A percentile compares a stretch with the other conserved stretches of the same genome.
Evolutionary conservation across 2,888 invertebrate species (phyloP).

Genomic region (Eutolmus rufibarbis): DNA sequence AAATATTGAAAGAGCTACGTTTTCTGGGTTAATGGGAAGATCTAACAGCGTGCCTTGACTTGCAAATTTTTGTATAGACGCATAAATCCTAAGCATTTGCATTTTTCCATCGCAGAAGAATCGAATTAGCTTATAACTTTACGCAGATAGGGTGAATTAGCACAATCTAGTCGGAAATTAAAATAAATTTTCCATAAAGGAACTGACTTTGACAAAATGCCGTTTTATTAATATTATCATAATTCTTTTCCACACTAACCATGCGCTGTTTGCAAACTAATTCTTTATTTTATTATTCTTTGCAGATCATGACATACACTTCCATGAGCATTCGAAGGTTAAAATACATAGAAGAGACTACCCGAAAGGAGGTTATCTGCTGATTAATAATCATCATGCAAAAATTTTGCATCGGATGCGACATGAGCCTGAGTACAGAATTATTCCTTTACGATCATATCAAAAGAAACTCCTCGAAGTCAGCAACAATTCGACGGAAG

Average conservation of each 20-base stretch:
- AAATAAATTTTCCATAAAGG: neutral
- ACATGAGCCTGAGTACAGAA: constrained; percentile 32
- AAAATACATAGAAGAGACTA: constrained; percentile 27
- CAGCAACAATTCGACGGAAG: neutral
- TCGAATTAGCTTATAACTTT: neutral
- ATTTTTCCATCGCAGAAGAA: neutral
- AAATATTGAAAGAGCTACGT: neutral
- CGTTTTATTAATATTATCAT: neutral
- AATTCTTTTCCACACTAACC: neutral
- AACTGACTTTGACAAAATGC: neutral
- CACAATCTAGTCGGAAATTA: neutral
- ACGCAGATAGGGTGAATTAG: neutral
- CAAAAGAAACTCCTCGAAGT: neutral
- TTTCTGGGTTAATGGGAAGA: constrained; percentile 20
- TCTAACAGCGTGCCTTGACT: neutral
- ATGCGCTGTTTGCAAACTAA: neutral
- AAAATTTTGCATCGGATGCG: constrained; percentile 9
- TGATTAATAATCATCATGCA: constrained; percentile 25
- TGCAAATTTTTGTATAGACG: neutral
- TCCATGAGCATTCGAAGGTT: constrained; percentile 18
- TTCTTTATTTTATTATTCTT: neutral
- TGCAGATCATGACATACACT: neutral
- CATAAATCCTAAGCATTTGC: neutral
- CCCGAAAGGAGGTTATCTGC: constrained; percentile 33
- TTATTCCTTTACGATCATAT: constrained; percentile 1